Evolutionary conservation across 1,140 invertebrate species (phyloP).

Genomic region (Brachionus sp.): DNA sequence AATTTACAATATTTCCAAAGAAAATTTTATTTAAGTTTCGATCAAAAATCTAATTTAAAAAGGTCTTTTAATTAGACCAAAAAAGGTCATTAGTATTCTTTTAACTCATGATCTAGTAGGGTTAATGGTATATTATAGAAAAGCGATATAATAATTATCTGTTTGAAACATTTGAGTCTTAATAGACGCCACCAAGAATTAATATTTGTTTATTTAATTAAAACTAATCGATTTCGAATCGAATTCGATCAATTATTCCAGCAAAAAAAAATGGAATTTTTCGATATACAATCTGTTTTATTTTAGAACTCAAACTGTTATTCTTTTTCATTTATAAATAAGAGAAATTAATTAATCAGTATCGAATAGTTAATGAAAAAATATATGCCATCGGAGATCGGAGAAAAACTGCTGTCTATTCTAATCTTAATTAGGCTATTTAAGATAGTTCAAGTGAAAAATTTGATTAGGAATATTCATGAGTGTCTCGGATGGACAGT

Average conservation of each 20-base stretch:
- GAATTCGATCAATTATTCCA: not conserved
- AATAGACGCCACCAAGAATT: not conserved
- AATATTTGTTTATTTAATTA: not conserved
- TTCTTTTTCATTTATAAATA: not conserved
- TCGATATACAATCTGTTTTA: conserved; percentile 7
- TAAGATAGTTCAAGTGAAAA: not conserved
- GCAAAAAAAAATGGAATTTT: not conserved
- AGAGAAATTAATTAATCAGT: not conserved
- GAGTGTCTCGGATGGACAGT: not conserved
- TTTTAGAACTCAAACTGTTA: not conserved
- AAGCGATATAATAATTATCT: not conserved
- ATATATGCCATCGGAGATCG: not conserved
- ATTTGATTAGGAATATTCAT: not conserved
- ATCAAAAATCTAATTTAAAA: not conserved
- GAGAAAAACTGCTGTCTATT: not conserved
- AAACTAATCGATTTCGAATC: conserved; percentile 16
- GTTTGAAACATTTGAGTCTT: not conserved
- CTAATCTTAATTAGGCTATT: not conserved
- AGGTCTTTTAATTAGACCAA: not conserved
- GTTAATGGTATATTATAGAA: too few relatives aligned
- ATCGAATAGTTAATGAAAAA: not conserved
- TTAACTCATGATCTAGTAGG: not conserved
- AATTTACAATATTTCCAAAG: not conserved
- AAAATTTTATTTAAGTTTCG: not conserved
- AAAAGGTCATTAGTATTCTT: not conserved